Base-by-base conservation (phyloP, 2,113 vertebrate genomes). In the Malurus melanocephalus region DNA sequence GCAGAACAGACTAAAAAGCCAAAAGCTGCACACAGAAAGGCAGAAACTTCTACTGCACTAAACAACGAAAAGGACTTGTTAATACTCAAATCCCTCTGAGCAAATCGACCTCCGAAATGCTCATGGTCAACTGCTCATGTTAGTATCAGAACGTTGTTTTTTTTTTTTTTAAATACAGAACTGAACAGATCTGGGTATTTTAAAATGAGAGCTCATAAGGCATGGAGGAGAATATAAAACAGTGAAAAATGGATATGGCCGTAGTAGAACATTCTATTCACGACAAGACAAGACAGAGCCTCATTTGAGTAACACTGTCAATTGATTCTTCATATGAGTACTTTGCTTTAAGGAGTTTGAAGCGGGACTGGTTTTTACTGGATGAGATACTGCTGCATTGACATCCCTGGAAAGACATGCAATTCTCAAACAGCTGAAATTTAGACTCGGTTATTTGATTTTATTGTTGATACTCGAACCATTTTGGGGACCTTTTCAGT, bases 1-100 rank as follows among this genome's bases (percentile, higher is more conserved):
- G 78, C 93, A 59, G 65, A 91, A 90, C 52, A 73, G 80, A 82
- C 61, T 40, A 53, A 80, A 93, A 94, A 93, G 85, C 80, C 87
- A 85, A 82, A 89, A 93, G 92, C 82, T 84, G 82, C 69, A 40
- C 51, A 80, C 64, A 88, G 68, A 85, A 82, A 86, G 73, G 91
- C 92, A 94, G 79, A 76, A 93, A 85, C n/a, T 67, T 86, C 77
- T 86, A 80, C 53, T 33, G 67, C 77, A 72, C 68, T 40, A 11
- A 73, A 60, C 59, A 71, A 17, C 2, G 59, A 55, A 74, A 80
- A 94, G 49, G 52, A 90, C 48, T 53, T 82, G 3, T 7, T 33
- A 80, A 53, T 35, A 80, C 20, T 27, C 51, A 86, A 59, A 68
- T 43, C n/a, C 59, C 85, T 16, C 81, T 65, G 38, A 38, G 38